These are phyloP conservation scores for Scaptomyza flava DNA, from an alignment of 2,888 invertebrate species.

Conservation along the genomic window DNA sequence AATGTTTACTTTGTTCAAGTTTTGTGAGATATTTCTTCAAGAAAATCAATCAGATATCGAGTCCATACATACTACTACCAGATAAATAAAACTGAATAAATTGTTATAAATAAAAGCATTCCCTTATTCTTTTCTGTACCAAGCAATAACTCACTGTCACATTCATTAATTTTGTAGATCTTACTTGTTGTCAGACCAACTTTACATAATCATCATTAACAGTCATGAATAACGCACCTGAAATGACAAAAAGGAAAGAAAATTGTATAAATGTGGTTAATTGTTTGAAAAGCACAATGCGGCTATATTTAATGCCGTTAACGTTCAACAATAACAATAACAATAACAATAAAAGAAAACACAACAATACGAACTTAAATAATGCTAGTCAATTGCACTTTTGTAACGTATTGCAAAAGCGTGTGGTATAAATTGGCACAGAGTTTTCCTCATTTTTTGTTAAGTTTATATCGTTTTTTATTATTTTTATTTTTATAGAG, in stretches of 20 bases:
- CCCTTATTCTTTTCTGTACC: no score
- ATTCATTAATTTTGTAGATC: neutral
- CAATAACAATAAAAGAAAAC: slow-evolving; percentile 8
- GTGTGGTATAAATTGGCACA: slow-evolving; percentile 54
- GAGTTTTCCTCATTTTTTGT: slow-evolving; percentile 42
- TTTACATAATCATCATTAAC: neutral
- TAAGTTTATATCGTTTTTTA: slow-evolving; percentile 19
- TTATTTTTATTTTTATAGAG: slow-evolving; percentile 21
- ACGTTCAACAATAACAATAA: slow-evolving; percentile 30
- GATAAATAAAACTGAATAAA: neutral
- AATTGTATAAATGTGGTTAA: slow-evolving; percentile 35
- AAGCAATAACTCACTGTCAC: neutral
- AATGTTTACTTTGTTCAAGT: neutral
- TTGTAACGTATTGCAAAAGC: slow-evolving; percentile 34
- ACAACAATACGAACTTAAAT: slow-evolving; percentile 20
- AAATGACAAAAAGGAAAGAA: slow-evolving; percentile 49
- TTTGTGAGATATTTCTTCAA: neutral
- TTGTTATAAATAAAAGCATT: neutral
- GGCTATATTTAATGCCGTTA: slow-evolving; percentile 39
- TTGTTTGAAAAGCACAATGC: slow-evolving; percentile 51
- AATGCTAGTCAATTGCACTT: slow-evolving; percentile 33
- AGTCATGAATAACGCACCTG: slow-evolving; percentile 67
- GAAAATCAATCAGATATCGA: neutral
- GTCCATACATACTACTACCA: neutral
- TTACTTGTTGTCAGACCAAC: slow-evolving; percentile 13